phyloP scores from a whole-genome alignment of 2,888 invertebrate genomes.

The Bellardia pandia region DNA sequence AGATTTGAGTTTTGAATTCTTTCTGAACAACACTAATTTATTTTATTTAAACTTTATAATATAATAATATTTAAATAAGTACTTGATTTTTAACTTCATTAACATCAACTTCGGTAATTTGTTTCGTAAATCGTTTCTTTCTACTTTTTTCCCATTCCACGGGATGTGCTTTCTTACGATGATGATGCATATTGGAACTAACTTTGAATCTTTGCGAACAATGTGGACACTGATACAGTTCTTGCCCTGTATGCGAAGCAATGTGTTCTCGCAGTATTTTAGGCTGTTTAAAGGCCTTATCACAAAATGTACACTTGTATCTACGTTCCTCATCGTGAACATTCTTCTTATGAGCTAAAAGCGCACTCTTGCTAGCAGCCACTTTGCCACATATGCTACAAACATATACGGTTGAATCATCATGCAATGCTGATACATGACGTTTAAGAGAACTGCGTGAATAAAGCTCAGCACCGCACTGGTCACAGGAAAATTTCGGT shows the following conservation, averaged over 20 bases:
- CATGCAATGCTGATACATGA: constrained; percentile 75
- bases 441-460: constrained; percentile 72
- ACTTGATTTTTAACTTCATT: constrained; percentile 63
- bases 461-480: constrained; percentile 73
- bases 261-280: constrained; percentile 80
- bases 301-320: constrained; percentile 75
- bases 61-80: constrained; percentile 42
- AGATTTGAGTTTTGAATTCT: too few relatives aligned
- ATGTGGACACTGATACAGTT: constrained; percentile 81
- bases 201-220: constrained; percentile 83
- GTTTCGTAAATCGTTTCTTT: constrained; percentile 69
- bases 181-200: constrained; percentile 83
- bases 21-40: too few relatives aligned
- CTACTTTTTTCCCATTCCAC: constrained; percentile 79
- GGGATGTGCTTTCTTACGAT: constrained; percentile 82
- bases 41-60: too few relatives aligned
- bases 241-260: constrained; percentile 82
- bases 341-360: constrained; percentile 74
- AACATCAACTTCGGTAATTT: constrained; percentile 62
- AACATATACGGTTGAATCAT: constrained; percentile 70
- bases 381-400: constrained; percentile 76
- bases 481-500: constrained; percentile 72
- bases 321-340: constrained; percentile 74
- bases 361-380: constrained; percentile 73
- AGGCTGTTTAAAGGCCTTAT: constrained; percentile 75